These are phyloP conservation scores for Pseudoatta argentina DNA, from an alignment of 1,140 invertebrate genomes.

Conservation along the genomic window DNA sequence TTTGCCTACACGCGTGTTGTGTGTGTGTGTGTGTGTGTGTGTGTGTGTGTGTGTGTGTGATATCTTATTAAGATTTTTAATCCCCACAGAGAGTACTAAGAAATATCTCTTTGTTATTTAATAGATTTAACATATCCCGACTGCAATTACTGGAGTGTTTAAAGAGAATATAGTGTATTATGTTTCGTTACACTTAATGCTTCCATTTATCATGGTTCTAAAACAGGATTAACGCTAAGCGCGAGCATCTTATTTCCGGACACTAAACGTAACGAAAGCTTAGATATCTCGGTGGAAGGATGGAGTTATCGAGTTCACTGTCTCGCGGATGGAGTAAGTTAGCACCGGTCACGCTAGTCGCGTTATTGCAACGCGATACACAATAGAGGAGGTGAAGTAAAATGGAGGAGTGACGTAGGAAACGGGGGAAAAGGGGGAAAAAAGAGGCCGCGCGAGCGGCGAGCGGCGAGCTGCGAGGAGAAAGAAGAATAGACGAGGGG, in stretches of 20 bases:
- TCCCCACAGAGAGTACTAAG: not conserved
- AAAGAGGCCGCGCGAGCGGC: not conserved
- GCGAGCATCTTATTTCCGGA: constrained; percentile 53
- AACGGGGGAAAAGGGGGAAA: not conserved
- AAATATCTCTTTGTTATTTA: constrained; percentile 4
- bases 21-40: no score
- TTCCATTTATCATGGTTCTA: constrained; percentile 33
- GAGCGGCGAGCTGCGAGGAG: not conserved
- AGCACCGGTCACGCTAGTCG: constrained; percentile 50
- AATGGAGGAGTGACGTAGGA: constrained; percentile 38
- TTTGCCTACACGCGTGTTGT: no score
- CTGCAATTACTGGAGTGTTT: constrained; percentile 31
- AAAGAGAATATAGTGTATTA: constrained; percentile 3
- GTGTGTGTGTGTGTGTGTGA: no score
- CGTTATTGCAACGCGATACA: constrained; percentile 50
- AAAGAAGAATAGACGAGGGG: constrained; percentile 18
- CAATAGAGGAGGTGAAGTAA: constrained; percentile 35
- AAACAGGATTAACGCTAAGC: constrained; percentile 50
- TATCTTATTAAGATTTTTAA: not conserved
- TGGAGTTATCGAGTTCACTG: constrained; percentile 50
- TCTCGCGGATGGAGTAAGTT: constrained; percentile 21
- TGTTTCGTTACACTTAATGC: constrained; percentile 32
- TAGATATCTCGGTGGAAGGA: constrained; percentile 35
- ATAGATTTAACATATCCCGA: constrained; percentile 13
- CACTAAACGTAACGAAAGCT: constrained; percentile 41